These are phyloP conservation scores for Lycopodina hypogea DNA, from an alignment of 37 sponge, comb jelly and placozoan species.

Conservation along the genomic window DNA sequence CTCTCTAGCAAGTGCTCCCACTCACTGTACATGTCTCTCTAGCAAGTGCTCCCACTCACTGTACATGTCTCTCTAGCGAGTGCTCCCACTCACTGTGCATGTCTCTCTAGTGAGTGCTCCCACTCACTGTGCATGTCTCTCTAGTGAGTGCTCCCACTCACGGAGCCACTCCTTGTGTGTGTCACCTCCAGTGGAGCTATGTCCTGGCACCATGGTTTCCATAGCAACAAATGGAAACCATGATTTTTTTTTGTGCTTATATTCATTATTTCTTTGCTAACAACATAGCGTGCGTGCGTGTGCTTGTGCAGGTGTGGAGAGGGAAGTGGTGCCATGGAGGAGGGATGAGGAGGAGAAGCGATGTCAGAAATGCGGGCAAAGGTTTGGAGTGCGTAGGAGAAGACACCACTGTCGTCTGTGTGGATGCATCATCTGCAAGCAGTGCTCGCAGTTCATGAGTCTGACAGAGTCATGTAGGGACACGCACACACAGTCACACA, in stretches of 20 bases:
- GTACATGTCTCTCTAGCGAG: too few species aligned
- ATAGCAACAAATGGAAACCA: too few species aligned
- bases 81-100: too few species aligned
- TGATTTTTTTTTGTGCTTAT: too few species aligned
- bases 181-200: too few species aligned
- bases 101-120: background rate
- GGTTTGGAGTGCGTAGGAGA: constrained; percentile 43
- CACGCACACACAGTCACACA: background rate
- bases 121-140: background rate
- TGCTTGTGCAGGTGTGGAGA: constrained; percentile 51
- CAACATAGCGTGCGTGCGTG: too few species aligned
- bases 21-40: too few species aligned
- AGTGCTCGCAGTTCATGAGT: constrained; percentile 70
- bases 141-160: background rate
- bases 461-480: constrained; percentile 59
- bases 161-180: too few species aligned
- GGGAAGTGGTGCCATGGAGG: constrained; percentile 70
- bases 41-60: too few species aligned
- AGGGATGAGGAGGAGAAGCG: constrained; percentile 50
- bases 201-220: too few species aligned
- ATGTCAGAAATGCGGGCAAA: constrained; percentile 50
- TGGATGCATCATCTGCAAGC: constrained; percentile 83
- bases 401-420: constrained; percentile 83
- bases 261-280: too few species aligned
- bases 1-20: too few species aligned